These are phyloP conservation scores for Tenodera sinensis DNA, from an alignment of 2,888 invertebrate species.

Conservation along the genomic window DNA sequence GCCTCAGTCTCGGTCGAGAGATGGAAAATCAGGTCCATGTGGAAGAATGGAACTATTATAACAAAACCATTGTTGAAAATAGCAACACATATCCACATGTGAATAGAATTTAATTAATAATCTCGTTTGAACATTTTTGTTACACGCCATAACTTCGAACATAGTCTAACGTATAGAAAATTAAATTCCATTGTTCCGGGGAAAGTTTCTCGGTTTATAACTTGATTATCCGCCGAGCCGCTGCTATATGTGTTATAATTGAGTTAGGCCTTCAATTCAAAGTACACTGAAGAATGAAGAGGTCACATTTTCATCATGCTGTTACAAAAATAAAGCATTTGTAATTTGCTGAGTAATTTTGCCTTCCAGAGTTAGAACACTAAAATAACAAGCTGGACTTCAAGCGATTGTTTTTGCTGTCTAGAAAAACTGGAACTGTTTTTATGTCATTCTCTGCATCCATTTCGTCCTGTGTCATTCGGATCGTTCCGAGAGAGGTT, in stretches of 20 bases:
- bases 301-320: not conserved
- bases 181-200: not conserved
- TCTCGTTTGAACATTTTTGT: not conserved
- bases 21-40: not conserved
- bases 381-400: not conserved
- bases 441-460: not conserved
- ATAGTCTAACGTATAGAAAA: not conserved
- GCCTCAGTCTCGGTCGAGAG: not conserved
- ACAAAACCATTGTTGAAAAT: not conserved
- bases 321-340: not conserved
- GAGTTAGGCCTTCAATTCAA: not conserved
- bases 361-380: not conserved
- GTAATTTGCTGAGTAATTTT: not conserved
- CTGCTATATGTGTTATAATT: not conserved
- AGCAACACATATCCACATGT: not conserved
- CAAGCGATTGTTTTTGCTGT: not conserved
- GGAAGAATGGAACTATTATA: not conserved
- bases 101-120: not conserved
- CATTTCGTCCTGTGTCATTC: not conserved
- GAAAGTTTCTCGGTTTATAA: not conserved
- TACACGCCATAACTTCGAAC: not conserved
- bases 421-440: not conserved
- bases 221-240: not conserved
- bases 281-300: not conserved
- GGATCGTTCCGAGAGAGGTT: not conserved